Evolutionary conservation across 2,888 invertebrate species (phyloP).

Genomic region (Mycogona germanica): DNA sequence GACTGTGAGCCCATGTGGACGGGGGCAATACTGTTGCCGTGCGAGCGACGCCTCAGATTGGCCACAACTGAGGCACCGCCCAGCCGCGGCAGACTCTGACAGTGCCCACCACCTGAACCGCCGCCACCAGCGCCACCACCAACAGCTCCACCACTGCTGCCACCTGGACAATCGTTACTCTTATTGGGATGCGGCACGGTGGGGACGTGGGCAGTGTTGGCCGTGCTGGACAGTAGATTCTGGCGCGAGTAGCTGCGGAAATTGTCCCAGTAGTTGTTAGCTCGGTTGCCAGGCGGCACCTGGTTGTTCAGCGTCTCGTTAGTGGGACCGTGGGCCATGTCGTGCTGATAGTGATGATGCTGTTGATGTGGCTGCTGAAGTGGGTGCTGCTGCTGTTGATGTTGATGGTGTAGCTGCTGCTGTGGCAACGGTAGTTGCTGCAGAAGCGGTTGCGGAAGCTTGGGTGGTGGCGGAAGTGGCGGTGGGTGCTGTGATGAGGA

Average conservation of each 20-base stretch:
- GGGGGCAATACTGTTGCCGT: background rate
- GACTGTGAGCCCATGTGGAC: no score
- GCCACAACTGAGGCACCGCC: background rate
- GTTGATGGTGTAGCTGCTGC: background rate
- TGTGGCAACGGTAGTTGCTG: no score
- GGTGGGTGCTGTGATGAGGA: background rate
- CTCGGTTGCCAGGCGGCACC: conserved; percentile 77
- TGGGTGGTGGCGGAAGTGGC: background rate
- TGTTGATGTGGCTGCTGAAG: background rate
- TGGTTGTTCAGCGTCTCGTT: conserved; percentile 59
- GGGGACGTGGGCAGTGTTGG: no score
- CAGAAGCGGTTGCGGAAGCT: no score
- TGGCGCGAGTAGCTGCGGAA: conserved; percentile 83
- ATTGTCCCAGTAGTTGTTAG: conserved; percentile 91
- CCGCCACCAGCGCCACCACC: no score
- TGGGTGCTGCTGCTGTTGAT: conserved; percentile 5
- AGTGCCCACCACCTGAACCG: no score
- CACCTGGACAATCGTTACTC: conserved; percentile 32
- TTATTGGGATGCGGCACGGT: conserved; percentile 45
- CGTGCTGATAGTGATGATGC: background rate
- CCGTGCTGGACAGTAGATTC: conserved; percentile 48
- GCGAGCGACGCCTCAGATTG: background rate
- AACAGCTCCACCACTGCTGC: no score
- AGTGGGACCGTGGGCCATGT: background rate
- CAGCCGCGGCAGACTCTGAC: conserved; percentile 1